Percentiles rank a stretch among this genome's conserved stretches.
These are phyloP conservation scores for Blastomussa wellsi DNA, from an alignment of 92 coral and sea anemone genomes.

Conservation along the genomic window DNA sequence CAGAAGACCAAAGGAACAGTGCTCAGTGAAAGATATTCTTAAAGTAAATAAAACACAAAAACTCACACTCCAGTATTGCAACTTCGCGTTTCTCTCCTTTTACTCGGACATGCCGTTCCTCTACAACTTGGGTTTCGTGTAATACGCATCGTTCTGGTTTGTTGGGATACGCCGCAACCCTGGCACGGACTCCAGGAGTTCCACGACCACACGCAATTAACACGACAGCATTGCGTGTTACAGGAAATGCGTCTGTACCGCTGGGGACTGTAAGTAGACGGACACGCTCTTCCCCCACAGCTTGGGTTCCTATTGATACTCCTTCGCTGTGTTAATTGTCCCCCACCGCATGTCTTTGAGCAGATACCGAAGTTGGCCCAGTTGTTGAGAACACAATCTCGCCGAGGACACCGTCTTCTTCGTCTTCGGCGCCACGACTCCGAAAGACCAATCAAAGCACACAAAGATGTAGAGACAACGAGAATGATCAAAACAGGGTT, in stretches of 20 bases:
- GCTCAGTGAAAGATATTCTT: neutral
- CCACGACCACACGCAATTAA: constrained; percentile 50
- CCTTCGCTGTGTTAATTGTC: neutral
- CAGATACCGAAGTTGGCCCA: constrained; percentile 9
- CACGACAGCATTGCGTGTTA: constrained; percentile 57
- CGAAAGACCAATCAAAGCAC: neutral
- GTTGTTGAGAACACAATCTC: neutral
- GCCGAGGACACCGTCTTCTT: neutral
- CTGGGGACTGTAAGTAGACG: neutral
- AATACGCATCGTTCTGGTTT: constrained; percentile 52
- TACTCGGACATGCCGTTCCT: constrained; percentile 59
- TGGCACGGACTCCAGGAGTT: constrained; percentile 56
- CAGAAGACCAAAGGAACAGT: neutral
- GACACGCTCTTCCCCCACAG: constrained; percentile 42
- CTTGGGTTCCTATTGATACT: neutral
- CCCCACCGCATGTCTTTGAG: constrained; percentile 42
- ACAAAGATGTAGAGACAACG: neutral
- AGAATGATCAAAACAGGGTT: neutral
- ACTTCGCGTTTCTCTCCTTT: constrained; percentile 27
- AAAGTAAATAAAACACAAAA: neutral
- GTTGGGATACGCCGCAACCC: constrained; percentile 36
- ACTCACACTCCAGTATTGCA: constrained; percentile 71
- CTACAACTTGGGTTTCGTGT: constrained; percentile 15
- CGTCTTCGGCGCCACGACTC: constrained; percentile 12
- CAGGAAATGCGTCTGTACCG: constrained; percentile 1